Evolutionary conservation across 2,888 invertebrate species (phyloP), one percentile per base, ranked within the genome.

Genomic region (Lepas anatifera): DNA sequence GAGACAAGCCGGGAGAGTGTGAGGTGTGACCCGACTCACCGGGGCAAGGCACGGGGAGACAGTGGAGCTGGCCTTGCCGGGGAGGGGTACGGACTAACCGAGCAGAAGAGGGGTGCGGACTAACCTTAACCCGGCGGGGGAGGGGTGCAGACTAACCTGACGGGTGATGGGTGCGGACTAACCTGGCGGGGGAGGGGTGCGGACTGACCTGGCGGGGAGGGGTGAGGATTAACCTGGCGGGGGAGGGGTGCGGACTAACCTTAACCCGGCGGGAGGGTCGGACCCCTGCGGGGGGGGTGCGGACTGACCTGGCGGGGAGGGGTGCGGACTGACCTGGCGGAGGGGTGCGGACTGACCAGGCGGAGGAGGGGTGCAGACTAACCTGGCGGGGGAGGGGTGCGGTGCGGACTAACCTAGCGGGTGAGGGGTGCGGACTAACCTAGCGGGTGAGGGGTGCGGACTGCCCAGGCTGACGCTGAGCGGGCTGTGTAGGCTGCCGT

Each of bases 401-500:
- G 3, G 10, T 10, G 16, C 18, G 10, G 16, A 13, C 43, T 43
- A 18, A 43, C 43, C 43, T 43, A 18, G 43, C 43, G 10, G 43
- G 43, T 6, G 43, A 13, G 10, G 43, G 43, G 43, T 43, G 43
- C 48, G 8, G 11, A 6, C 48, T 48, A 6, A 48, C 48, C 48
- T 48, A 35, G 58, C 58, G 2, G 58, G 58, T 7, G 58, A 58
- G 8, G 58, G 58, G 58, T 58, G 58, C 1, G 58, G 58, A 7
- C 58, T 58, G 35, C 58, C 58, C 58, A 58, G 58, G 2, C 58
- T 58, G 58, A 58, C 58, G 22, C 58, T 58, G 1, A 58, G 58
- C 22, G 58, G 58, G 35, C 58, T 58, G 58, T 58, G 58, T 8
- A 58, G 35, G 58, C 58, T 58, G 58, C 58, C 58, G 58, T 58